Conservation (phyloP, 2,113 vertebrate genomes). For the Micromys minutus region DNA sequence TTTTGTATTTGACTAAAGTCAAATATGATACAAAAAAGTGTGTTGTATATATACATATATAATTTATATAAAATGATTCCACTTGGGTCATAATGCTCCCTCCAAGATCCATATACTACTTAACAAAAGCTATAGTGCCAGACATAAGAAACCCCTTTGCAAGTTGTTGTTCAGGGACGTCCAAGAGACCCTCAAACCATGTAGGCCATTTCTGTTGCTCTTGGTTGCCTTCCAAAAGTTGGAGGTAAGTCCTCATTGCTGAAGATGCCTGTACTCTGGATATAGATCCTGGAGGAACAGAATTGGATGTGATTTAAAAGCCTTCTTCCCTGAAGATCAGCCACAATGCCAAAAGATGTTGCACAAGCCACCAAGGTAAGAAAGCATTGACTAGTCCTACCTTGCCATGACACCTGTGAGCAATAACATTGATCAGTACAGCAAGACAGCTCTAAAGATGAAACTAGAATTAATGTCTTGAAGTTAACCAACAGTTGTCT, state of each 20-base stretch:
- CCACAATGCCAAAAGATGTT: not conserved
- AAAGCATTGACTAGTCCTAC: not conserved
- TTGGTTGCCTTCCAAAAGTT: not conserved
- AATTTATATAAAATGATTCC: not conserved
- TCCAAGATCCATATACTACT: not conserved
- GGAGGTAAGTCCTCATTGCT: not conserved
- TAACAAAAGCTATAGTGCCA: not conserved
- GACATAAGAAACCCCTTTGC: not conserved
- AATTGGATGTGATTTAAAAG: not conserved
- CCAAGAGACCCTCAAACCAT: not conserved
- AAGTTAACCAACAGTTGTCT: not conserved
- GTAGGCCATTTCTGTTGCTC: not conserved
- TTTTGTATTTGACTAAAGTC: not conserved
- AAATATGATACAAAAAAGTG: not conserved
- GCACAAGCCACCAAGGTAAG: not conserved
- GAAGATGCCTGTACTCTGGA: not conserved
- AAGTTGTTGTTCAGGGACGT: not conserved
- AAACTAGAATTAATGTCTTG: not conserved
- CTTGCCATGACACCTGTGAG: not conserved
- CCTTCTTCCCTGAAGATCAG: not conserved
- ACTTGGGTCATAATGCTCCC: not conserved
- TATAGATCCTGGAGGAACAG: not conserved
- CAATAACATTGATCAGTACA: not conserved
- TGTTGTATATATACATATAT: not conserved
- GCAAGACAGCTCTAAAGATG: not conserved